phyloP scores from a whole-genome alignment of 2,888 invertebrate species.

The Drosophila paranaensis region DNA sequence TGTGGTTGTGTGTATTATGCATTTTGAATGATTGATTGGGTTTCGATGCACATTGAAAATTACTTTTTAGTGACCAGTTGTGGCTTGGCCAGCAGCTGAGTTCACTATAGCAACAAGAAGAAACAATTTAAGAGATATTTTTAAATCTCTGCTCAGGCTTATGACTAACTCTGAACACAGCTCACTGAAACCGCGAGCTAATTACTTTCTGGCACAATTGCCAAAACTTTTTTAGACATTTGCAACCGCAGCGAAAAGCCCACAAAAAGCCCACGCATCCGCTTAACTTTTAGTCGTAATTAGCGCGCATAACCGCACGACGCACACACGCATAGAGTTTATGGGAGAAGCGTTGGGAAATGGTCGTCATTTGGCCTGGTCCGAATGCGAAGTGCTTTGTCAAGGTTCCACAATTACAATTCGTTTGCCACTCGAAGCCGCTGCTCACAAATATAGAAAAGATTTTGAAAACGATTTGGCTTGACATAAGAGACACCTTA shows the following conservation, averaged over 20 bases:
- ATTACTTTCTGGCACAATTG: slow-evolving; percentile 2
- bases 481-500: background rate
- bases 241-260: slow-evolving; percentile 6
- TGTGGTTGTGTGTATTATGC: slow-evolving; percentile 37
- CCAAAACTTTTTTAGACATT: slow-evolving; percentile 5
- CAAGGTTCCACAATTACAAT: background rate
- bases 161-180: background rate
- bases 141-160: no score
- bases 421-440: no score
- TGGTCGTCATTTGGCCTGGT: background rate
- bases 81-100: background rate
- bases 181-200: background rate
- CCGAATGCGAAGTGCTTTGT: background rate
- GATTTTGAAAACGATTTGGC: background rate
- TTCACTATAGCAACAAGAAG: background rate
- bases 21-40: slow-evolving; percentile 69
- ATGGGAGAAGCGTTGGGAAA: background rate
- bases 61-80: slow-evolving; percentile 36
- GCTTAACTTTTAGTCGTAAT: background rate
- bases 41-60: slow-evolving; percentile 62
- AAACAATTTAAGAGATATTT: background rate
- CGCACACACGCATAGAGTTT: background rate
- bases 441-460: background rate
- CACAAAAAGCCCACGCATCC: background rate
- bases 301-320: background rate